Evolutionary conservation across 2,888 invertebrate species (phyloP), one percentile per base, ranked within the genome.

Genomic region (Plagiodera versicolora): DNA sequence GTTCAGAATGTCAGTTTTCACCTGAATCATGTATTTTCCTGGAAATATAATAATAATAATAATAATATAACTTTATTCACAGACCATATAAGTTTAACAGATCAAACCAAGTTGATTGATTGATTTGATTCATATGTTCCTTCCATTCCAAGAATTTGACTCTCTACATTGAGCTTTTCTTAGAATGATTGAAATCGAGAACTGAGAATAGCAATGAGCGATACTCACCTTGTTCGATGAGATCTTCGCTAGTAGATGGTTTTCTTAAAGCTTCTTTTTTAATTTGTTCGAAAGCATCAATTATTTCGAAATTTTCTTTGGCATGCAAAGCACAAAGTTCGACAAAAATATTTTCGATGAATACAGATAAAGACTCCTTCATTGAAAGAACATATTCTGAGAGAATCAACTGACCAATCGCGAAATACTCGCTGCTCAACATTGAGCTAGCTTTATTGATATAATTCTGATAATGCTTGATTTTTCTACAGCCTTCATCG

Each of bases 231-330:
- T 90, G 87, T 65, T 89, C 90, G 69, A 95, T 86, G 28, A 96
- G 81, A 72, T 95, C 92, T 70, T 88, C 89, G 0, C 94, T 93
- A 39, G 89, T 89, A 65, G 84, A 84, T 0, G 95, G 95, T 67
- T 88, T 86, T 70, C 86, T 85, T 10, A 90, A 76, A 0, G 93
- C 92, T 66, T 83, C 85, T 30, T 81, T 81, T 69, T 86, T 86
- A 57, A 95, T 87, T 20, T 81, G 81, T 77, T 90, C 87, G 77
- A 94, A 95, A 69, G 86, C 86, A 1, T 81, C 79, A 73, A 90
- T 90, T 65, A 92, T 90, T 20, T 83, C 83, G 49, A 85, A 79
- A 77, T 90, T 89, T 70, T 88, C 87, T 58, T 80, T 82, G 70
- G 86, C 86, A 70, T 91, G 90, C 20, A 84, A 82, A 48, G 82